A percentile compares a stretch with the other conserved stretches of the same genome.
These are phyloP conservation scores for Dreissena rostriformis DNA, from an alignment of 1,140 invertebrate species.

Conservation along the genomic window DNA sequence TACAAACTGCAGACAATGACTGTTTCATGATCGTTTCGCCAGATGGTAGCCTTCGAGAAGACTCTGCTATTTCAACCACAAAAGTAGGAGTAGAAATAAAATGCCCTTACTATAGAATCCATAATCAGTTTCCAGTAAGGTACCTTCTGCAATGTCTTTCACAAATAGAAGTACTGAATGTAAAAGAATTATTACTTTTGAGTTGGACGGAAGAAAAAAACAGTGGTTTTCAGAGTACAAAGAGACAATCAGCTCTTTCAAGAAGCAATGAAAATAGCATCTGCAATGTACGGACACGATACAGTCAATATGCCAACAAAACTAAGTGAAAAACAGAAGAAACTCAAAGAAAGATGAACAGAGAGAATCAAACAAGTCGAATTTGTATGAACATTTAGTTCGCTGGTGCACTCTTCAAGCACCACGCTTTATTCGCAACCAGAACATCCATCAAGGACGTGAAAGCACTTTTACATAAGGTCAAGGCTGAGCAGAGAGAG, in stretches of 20 bases:
- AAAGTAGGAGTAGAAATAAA: constrained; percentile 50
- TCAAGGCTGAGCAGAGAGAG: not conserved
- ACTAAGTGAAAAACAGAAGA: constrained; percentile 10
- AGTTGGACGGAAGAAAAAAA: constrained; percentile 1
- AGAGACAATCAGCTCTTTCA: not conserved
- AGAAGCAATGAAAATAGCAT: not conserved
- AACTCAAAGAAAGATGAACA: not conserved
- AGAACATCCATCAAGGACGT: too few relatives aligned
- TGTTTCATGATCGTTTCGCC: constrained; percentile 38
- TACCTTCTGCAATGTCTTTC: constrained; percentile 32
- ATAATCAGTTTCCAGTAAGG: constrained; percentile 18
- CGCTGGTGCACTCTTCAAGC: too few relatives aligned
- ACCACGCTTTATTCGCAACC: too few relatives aligned
- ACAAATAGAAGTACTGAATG: constrained; percentile 34
- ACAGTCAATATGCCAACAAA: constrained; percentile 16
- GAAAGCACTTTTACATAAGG: not conserved
- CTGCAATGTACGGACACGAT: not conserved
- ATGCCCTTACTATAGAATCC: constrained; percentile 17
- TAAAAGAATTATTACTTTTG: constrained; percentile 12
- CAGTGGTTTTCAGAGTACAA: not conserved
- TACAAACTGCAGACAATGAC: not conserved
- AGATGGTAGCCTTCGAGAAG: constrained; percentile 37
- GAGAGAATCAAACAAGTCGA: not conserved
- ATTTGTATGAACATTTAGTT: not conserved
- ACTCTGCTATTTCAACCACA: not conserved